Percentiles rank a stretch among this genome's conserved stretches.
Conservation (phyloP, 2,797 vertebrate genomes). For the Leptodactylus fallax region DNA sequence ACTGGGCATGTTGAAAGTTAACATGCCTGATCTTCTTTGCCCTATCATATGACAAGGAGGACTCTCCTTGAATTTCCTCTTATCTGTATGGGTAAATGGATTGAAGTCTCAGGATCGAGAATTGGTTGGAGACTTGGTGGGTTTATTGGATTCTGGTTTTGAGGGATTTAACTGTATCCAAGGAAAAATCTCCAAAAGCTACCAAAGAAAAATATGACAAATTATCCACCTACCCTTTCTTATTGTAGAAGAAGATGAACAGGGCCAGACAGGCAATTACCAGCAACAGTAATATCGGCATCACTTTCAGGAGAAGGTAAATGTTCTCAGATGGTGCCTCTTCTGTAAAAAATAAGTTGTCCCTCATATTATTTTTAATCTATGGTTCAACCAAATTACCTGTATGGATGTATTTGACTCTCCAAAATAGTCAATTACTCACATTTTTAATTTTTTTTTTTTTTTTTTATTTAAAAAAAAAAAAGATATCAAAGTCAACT, state of each 20-base stretch:
- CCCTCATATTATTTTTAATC: background rate
- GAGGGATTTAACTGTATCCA: background rate
- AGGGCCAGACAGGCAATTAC: constrained; percentile 70
- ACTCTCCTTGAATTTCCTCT: no score
- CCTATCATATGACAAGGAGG: no score
- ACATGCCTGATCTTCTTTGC: no score
- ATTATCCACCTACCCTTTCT: constrained; percentile 70
- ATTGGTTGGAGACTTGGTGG: no score
- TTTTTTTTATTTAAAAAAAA: background rate
- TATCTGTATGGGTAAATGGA: no score
- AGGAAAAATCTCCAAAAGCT: background rate
- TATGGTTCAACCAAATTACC: no score
- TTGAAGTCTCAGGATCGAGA: no score
- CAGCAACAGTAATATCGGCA: constrained; percentile 74
- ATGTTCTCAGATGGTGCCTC: constrained; percentile 74
- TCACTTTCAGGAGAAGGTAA: constrained; percentile 72
- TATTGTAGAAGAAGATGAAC: constrained; percentile 76
- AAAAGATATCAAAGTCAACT: background rate
- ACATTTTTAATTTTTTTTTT: no score
- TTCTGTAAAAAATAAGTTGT: constrained; percentile 64
- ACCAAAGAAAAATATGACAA: background rate
- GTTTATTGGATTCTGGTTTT: background rate
- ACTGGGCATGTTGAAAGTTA: no score
- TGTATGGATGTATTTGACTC: no score
- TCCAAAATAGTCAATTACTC: no score